Evolutionary conservation across 37 sponge, comb jelly and placozoan species (phyloP), one percentile per base, ranked within the genome.

Genomic region (Tethya wilhelma): DNA sequence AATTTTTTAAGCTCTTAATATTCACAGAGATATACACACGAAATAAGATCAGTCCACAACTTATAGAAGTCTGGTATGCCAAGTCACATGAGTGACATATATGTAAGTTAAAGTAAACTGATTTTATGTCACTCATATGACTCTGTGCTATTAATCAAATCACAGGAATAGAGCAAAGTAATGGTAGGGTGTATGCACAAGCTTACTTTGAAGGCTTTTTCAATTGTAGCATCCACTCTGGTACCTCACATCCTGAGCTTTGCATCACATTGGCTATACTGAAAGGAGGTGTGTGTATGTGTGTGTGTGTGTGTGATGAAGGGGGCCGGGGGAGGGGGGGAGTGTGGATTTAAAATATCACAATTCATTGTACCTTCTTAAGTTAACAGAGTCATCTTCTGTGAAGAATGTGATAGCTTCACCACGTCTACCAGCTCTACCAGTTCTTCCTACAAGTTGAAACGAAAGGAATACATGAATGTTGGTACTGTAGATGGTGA

Each of bases 391-490:
- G 59, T 98, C 99, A 40, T 79, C 90, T 78, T 98, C 94, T 0
- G 99, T 98, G 73, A 95, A 98, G 73, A 98, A 91, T 36, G 99
- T 95, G 37, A 98, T 78, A 14, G 99, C 99, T 56, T 82, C 67
- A 0, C 99, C 99, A 37, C 29, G n/a, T 33, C 91, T 80, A 20
- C 99, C 99, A 53, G 99, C 99, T 28, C 99, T 71, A 2, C 99
- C 99, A 71, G 96, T 95, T 9, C 99, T 78, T n/a, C 97, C 93
- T 93, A n/a, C n/a, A n/a, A n/a, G n/a, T n/a, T n/a, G n/a, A n/a
- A n/a, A n/a, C n/a, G n/a, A n/a, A n/a, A n/a, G n/a, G n/a, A n/a
- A n/a, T n/a, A n/a, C n/a, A n/a, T n/a, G n/a, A n/a, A n/a, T n/a
- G n/a, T n/a, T n/a, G n/a, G n/a, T n/a, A n/a, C n/a, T n/a, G n/a